Base-by-base conservation (phyloP, 2,797 vertebrate species). In the Cryptoprocta ferox region DNA sequence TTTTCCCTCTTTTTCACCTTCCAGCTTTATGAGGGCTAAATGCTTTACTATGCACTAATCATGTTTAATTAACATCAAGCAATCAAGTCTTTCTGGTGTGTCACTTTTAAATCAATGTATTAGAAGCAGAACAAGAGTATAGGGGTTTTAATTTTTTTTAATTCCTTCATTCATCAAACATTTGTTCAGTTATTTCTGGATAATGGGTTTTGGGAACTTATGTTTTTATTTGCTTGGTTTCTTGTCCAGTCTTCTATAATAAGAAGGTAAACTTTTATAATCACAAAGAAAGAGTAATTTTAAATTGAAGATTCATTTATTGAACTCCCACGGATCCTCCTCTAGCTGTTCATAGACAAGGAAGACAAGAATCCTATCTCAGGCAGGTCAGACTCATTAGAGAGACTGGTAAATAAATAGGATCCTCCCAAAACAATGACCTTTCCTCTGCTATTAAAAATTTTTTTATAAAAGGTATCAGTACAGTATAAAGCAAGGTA, bases 111-210 rank as follows among this genome's bases (percentile, higher is more conserved):
- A 63, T 19, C 79, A 92, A 71, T 48, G 30, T 26, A 70, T 81
- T 70, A 61, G 42, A 35, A 80, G 48, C 13, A 79, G 37, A 37
- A 65, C 26, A 83, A 91, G 28, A 79, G n/a, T 61, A 6, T 2
- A 10, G 1, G 6, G 42, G 32, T 76, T 76, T 48, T 56, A 1
- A 45, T 84, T 97, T 79, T 45, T 53, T 53, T 53, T 53, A 48
- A 48, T 48, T 48, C n/a, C n/a, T n/a, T n/a, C 42, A 91, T 35
- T 75, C 86, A 76, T 79, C 79, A 85, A 88, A 61, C 15, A 63
- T 39, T 37, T 90, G 81, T 63, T 83, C 15, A 79, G 9, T 87
- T 87, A 95, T 50, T 94, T 91, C 65, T 87, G 32, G 14, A 91
- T 70, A 82, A 75, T 73, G 42, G 39, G 28, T 42, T 89, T 82